Conservation (phyloP, 2,888 invertebrate species). For the Alloplasta piceator region DNA sequence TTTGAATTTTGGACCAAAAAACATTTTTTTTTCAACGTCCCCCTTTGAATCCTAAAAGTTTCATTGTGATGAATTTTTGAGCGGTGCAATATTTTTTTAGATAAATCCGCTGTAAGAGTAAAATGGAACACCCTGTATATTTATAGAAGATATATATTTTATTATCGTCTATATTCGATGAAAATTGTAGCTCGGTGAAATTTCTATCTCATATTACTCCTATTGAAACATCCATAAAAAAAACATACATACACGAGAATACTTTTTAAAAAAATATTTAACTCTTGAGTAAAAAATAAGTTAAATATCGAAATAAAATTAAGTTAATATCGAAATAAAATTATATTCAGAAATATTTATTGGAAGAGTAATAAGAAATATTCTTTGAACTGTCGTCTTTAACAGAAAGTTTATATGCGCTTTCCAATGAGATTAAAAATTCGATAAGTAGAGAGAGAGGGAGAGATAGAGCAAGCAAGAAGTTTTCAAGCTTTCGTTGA, state of each 20-base stretch:
- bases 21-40: no score
- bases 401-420: slow-evolving; percentile 14
- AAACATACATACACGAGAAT: no score
- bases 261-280: no score
- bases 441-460: slow-evolving; percentile 25
- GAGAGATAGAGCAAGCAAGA: not conserved
- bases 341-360: not conserved
- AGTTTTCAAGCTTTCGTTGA: slow-evolving; percentile 12
- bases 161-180: not conserved
- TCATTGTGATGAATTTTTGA: no score
- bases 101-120: no score
- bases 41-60: no score
- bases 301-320: not conserved
- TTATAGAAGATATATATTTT: no score
- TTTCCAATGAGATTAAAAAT: slow-evolving; percentile 38
- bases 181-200: slow-evolving; percentile 11
- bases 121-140: no score
- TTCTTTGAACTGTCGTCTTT: slow-evolving; percentile 32
- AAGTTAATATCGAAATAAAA: not conserved
- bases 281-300: no score
- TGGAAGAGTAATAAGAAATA: slow-evolving; percentile 3
- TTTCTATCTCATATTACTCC: not conserved
- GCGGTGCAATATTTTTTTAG: no score
- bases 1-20: no score
- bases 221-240: no score